Percentiles rank a stretch among this genome's conserved stretches.
phyloP scores from a whole-genome alignment of 2,888 invertebrate genomes.

The Drosophila aldrichi region DNA sequence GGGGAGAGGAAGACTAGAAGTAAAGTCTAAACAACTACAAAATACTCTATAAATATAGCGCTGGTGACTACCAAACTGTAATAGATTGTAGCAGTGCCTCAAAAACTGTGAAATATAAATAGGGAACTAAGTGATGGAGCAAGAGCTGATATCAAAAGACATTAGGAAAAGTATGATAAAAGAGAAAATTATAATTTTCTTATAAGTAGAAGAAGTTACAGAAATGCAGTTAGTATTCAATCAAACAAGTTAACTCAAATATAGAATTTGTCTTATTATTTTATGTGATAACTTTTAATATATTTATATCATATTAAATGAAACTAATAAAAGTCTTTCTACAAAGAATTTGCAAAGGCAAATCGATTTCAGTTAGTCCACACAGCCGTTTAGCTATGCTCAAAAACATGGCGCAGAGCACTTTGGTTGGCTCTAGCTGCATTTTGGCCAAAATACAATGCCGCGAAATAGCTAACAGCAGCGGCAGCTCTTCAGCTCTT shows the following conservation, averaged over 20 bases:
- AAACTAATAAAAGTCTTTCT: too few relatives aligned
- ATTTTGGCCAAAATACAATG: constrained; percentile 43
- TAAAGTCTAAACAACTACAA: not conserved
- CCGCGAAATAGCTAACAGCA: constrained; percentile 10
- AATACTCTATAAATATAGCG: constrained; percentile 4
- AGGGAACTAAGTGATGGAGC: too few relatives aligned
- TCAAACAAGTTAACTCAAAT: too few relatives aligned
- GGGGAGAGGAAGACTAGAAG: not conserved
- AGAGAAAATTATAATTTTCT: too few relatives aligned
- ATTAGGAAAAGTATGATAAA: too few relatives aligned
- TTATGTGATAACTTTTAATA: too few relatives aligned
- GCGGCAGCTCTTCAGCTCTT: not conserved
- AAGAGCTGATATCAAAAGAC: too few relatives aligned
- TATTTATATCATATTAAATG: too few relatives aligned
- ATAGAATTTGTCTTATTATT: too few relatives aligned
- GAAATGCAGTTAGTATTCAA: too few relatives aligned
- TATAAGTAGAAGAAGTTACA: too few relatives aligned
- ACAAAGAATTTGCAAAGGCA: too few relatives aligned
- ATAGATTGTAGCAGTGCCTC: not conserved
- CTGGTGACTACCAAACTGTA: not conserved
- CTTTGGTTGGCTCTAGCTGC: constrained; percentile 26
- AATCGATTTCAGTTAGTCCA: not conserved
- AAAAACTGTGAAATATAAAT: not conserved
- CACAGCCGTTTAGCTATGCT: not conserved
- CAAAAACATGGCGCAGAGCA: not conserved